These are phyloP conservation scores for Glaucopsyche alexis DNA, from an alignment of 2,888 invertebrate genomes.

Conservation along the genomic window DNA sequence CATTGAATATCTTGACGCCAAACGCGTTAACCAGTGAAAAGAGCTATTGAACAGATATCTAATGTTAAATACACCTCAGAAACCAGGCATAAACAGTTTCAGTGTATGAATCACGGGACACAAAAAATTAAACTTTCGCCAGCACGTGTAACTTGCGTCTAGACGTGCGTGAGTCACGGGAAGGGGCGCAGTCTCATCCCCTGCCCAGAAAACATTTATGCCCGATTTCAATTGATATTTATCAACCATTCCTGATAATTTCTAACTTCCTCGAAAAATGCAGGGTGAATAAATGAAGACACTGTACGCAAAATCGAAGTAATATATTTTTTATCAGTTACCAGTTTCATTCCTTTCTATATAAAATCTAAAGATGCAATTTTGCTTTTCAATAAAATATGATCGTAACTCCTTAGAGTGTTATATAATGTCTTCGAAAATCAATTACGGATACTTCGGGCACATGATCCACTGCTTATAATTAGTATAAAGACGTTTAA, in stretches of 20 bases:
- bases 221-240: constrained; percentile 19
- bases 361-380: too few relatives aligned
- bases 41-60: too few relatives aligned
- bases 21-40: too few relatives aligned
- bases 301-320: background rate
- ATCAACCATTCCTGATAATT: constrained; percentile 12
- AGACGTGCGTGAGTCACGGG: constrained; percentile 39
- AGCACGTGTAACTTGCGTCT: constrained; percentile 19
- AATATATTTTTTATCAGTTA: too few relatives aligned
- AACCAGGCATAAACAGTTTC: background rate
- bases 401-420: too few relatives aligned
- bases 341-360: background rate
- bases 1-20: too few relatives aligned
- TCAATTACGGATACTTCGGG: too few relatives aligned
- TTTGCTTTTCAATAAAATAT: too few relatives aligned
- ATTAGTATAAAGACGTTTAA: too few relatives aligned
- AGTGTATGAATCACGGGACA: background rate
- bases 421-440: too few relatives aligned
- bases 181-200: constrained; percentile 29
- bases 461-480: too few relatives aligned
- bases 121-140: constrained; percentile 2
- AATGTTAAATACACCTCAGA: too few relatives aligned
- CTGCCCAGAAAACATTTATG: background rate
- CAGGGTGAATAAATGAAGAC: background rate
- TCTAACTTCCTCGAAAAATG: background rate